Conservation (phyloP, 2,797 vertebrate genomes). For the Podarcis lilfordi region DNA sequence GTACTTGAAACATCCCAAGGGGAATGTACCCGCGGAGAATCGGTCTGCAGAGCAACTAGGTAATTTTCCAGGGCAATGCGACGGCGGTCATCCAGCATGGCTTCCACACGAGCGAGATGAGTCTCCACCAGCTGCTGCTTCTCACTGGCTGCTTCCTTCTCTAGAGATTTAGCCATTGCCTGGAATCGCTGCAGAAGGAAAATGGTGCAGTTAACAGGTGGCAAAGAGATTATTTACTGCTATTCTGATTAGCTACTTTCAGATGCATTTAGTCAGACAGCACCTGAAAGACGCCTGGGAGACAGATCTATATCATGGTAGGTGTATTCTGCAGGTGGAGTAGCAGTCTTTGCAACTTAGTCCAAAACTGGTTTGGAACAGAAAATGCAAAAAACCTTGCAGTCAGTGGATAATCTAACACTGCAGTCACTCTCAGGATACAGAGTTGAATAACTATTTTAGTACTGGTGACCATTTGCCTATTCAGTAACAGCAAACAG, state of each 20-base stretch:
- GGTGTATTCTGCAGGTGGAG: background rate
- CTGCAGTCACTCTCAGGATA: background rate
- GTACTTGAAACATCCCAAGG: background rate
- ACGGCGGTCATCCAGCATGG: constrained; percentile 94
- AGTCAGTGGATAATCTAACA: background rate
- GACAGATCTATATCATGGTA: background rate
- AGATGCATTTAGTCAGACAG: background rate
- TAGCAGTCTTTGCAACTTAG: no score
- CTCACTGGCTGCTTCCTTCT: constrained; percentile 96
- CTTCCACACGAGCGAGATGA: constrained; percentile 95
- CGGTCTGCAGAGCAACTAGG: constrained; percentile 92
- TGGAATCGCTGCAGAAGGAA: constrained; percentile 89
- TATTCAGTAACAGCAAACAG: background rate
- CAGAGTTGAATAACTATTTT: background rate
- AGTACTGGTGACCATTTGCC: background rate
- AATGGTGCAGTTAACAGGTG: accelerated
- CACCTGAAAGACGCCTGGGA: background rate
- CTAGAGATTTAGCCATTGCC: constrained; percentile 94
- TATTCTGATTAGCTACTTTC: background rate
- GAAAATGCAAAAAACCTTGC: background rate
- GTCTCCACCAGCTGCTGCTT: constrained; percentile 98
- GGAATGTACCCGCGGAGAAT: constrained; percentile 86
- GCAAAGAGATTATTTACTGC: background rate
- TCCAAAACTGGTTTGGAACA: background rate
- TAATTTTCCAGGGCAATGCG: constrained; percentile 97